Evolutionary conservation across 1,140 invertebrate genomes (phyloP), one percentile per base, ranked within the genome.

Genomic region (Liolophura sinensis): DNA sequence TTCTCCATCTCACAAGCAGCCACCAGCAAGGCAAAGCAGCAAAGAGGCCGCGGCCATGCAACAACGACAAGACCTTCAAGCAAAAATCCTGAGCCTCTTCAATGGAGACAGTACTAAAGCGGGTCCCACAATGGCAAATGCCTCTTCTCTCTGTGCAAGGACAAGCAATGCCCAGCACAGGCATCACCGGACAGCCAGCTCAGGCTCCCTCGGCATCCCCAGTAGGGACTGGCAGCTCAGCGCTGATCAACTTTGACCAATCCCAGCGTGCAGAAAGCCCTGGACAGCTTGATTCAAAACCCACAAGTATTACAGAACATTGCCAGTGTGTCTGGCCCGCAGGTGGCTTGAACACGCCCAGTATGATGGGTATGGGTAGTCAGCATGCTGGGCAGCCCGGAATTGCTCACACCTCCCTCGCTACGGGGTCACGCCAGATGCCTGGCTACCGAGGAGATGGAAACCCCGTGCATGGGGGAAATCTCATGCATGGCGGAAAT

Each of bases 31-130:
- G n/a, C 51, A 54, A 54, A 54, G 24, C 31, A 40, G 31, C 31
- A 40, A n/a, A 40, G 31, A 40, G 31, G 31, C 31, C 31, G 31
- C 31, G 9, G 31, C 31, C 31, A 40, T 40, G 50, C 65, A 78
- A 47, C 69, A 79, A 67, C 89, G 92, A 77, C 88, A 88, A 0
- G 92, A 95, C 79, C 79, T 95, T 7, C 92, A 95, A 74, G 92
- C 91, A 72, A 89, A 92, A 70, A 95, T 96, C 64, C 84, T 95
- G 46, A 94, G 89, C 80, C 93, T 95, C 60, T 79, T 94, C 65
- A 93, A 92, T 74, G 56, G 69, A 60, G 62, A 68, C 48, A 56
- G 70, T 9, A 9, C 31, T 40, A 40, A 40, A 40, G 31, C 31
- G 31, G 31, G 31, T 60, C 60, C 65, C 47, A 61, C 66, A 50